Evolutionary conservation across 2,888 invertebrate genomes (phyloP).

Genomic region (Cheilosia pagana): DNA sequence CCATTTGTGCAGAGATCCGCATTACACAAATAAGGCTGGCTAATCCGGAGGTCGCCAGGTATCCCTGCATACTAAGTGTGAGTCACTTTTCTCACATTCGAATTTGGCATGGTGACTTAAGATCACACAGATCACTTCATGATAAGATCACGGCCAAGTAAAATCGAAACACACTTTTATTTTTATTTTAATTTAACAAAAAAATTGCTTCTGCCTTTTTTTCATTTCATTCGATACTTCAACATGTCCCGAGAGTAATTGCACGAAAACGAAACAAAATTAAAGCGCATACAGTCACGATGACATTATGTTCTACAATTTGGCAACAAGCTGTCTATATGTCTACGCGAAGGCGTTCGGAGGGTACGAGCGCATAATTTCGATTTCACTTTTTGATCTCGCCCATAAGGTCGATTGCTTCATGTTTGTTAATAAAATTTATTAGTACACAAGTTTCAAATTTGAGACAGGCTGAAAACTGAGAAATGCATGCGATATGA

Average conservation of each 20-base stretch:
- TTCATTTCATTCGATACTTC: not conserved
- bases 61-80: not conserved
- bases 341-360: not conserved
- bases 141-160: constrained; percentile 18
- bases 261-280: not conserved
- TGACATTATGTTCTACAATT: constrained; percentile 12
- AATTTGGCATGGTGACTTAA: not conserved
- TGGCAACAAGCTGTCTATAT: constrained; percentile 31
- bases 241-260: not conserved
- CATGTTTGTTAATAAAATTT: not conserved
- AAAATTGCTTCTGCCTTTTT: not conserved
- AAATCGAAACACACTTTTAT: constrained; percentile 13
- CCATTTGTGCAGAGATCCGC: too few species aligned
- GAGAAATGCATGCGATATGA: constrained; percentile 8
- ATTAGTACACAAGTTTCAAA: not conserved
- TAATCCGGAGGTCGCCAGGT: too few species aligned
- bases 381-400: constrained; percentile 30
- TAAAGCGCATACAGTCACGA: not conserved
- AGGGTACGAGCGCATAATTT: not conserved
- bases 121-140: not conserved
- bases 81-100: not conserved
- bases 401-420: not conserved
- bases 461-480: constrained; percentile 5
- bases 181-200: not conserved
- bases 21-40: too few species aligned